Evolutionary conservation across 2,797 vertebrate genomes (phyloP).

Genomic region (Gouania willdenowi): DNA sequence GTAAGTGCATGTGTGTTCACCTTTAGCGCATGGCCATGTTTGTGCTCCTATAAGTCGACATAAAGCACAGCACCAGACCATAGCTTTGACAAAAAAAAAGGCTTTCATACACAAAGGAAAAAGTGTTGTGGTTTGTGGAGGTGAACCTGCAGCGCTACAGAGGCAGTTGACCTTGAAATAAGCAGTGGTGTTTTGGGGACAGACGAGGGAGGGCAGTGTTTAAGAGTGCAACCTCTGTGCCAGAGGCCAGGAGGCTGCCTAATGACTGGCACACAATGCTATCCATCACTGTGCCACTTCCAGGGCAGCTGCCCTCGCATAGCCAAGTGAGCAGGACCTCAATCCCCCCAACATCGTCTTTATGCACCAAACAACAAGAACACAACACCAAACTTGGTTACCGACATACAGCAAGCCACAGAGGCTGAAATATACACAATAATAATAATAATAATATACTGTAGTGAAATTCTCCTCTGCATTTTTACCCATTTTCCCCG

Average conservation of each 20-base stretch:
- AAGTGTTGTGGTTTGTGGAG: slow-evolving; percentile 61
- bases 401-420: slow-evolving; percentile 8
- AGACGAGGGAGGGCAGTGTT: slow-evolving; percentile 66
- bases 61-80: slow-evolving; percentile 49
- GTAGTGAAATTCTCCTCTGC: slow-evolving; percentile 20
- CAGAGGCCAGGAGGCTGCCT: slow-evolving; percentile 79
- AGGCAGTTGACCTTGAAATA: slow-evolving; percentile 82
- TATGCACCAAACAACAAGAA: slow-evolving; percentile 23
- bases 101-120: slow-evolving; percentile 62
- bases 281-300: slow-evolving; percentile 77
- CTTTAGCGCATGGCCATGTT: slow-evolving; percentile 16
- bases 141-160: slow-evolving; percentile 63
- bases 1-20: slow-evolving; percentile 13
- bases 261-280: slow-evolving; percentile 75
- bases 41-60: slow-evolving; percentile 35
- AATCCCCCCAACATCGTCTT: slow-evolving; percentile 58
- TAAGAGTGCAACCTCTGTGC: slow-evolving; percentile 74
- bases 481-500: too few species aligned
- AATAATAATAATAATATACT: too few species aligned
- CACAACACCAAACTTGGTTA: slow-evolving; percentile 17
- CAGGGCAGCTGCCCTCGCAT: slow-evolving; percentile 65
- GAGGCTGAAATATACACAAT: slow-evolving; percentile 16
- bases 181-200: slow-evolving; percentile 74
- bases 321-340: slow-evolving; percentile 50
- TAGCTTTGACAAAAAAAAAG: slow-evolving; percentile 67